Evolutionary conservation across 2,888 invertebrate species (phyloP), one percentile per base, ranked within the genome.

Genomic region (Agrilus biguttatus): DNA sequence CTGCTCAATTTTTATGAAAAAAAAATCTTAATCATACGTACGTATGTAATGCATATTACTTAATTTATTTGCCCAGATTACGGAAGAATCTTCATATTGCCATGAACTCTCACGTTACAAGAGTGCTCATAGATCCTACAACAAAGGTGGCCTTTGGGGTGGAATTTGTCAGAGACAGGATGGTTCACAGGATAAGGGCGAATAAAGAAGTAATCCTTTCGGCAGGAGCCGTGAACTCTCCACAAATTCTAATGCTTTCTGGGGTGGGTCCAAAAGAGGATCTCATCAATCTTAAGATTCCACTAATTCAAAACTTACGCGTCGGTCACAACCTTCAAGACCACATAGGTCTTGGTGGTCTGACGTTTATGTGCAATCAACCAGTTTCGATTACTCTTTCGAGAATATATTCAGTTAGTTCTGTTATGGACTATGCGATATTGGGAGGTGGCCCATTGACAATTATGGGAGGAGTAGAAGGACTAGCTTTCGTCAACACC

Each of bases 161-260:
- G 0, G 85, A 88, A 58, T 86, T 89, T 55, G 66, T 83, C 3
- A 73, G 84, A 37, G 79, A 84, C 41, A 80, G 80, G 39, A 78
- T 80, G 65, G 59, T 83, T 0, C 77, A 81, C 54, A 73, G 83
- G 39, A 77, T 89, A 2, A 68, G 81, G 45, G 88, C 90, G 0
- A 74, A 32, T 0, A 89, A 84, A 60, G 92, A 92, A 63, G 84
- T 97, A 0, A 84, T 97, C 39, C 59, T 97, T 2, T 87, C 89
- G 1, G 91, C 83, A 0, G 97, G 97, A 0, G 77, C 95, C 0
- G 75, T 98, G 0, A 95, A 93, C 60, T 86, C 93, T 0, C 91
- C 97, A 0, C 96, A 98, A 60, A 58, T 97, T 2, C 65, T 97
- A 34, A 90, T 96, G 90, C 64, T 97, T 1, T 91, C 91, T 8